Evolutionary conservation across 2,888 invertebrate genomes (phyloP).

Genomic region (Drosophila vallismaia): DNA sequence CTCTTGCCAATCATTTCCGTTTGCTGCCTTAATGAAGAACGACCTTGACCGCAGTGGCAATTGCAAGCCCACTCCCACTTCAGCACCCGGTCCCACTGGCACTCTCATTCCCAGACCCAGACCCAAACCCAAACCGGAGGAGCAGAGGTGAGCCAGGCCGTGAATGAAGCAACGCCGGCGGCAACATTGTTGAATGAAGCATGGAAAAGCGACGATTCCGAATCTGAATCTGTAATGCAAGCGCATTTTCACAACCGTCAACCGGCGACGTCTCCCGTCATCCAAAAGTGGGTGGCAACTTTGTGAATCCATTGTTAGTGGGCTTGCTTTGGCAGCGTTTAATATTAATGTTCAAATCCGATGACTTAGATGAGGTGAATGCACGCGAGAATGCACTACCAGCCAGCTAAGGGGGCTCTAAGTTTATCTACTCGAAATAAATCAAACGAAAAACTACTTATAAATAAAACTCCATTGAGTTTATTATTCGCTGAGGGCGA

Average conservation of each 20-base stretch:
- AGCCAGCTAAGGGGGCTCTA: not conserved
- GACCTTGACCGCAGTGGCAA: constrained; percentile 66
- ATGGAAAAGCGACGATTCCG: constrained; percentile 26
- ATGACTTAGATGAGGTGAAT: constrained; percentile 58
- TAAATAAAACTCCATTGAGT: not conserved
- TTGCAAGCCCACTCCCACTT: constrained; percentile 6
- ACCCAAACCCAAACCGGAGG: constrained; percentile 4
- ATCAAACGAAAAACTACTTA: not conserved
- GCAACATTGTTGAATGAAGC: constrained; percentile 73
- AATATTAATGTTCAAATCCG: constrained; percentile 46
- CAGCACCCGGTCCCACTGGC: not conserved
- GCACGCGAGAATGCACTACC: constrained; percentile 53
- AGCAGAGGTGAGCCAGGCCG: constrained; percentile 12
- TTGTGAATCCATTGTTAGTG: constrained; percentile 53
- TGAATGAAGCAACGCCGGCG: constrained; percentile 46
- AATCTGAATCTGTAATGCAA: constrained; percentile 16
- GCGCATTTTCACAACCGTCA: constrained; percentile 46
- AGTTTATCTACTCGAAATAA: not conserved
- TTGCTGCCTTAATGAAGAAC: constrained; percentile 39
- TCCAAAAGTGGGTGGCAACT: constrained; percentile 60
- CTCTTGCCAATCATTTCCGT: constrained; percentile 14
- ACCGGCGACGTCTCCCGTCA: constrained; percentile 29
- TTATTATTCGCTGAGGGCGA: not conserved
- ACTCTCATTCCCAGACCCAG: constrained; percentile 13
- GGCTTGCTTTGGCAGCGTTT: constrained; percentile 37